Percentiles rank a stretch among this genome's conserved stretches.
Evolutionary conservation across 2,888 invertebrate species (phyloP).

Genomic region (Stictocephala bisonia): DNA sequence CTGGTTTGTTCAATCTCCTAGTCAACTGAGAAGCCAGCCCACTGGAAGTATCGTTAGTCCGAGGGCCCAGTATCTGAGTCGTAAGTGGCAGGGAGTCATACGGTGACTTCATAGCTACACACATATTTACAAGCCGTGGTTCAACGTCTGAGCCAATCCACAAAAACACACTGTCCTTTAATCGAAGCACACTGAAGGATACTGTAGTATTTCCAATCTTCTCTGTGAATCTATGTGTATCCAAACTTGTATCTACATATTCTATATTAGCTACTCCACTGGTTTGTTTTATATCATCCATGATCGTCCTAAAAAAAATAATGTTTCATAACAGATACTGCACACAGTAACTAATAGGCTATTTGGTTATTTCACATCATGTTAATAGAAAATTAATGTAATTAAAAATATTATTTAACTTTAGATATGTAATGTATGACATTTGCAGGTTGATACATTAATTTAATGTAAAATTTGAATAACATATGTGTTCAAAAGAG

Average conservation of each 20-base stretch:
- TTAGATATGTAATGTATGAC: too few relatives aligned
- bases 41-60: slow-evolving; percentile 10
- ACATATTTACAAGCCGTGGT: slow-evolving; percentile 22
- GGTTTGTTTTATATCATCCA: too few relatives aligned
- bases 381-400: too few relatives aligned
- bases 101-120: slow-evolving; percentile 21
- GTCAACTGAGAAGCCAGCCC: slow-evolving; percentile 21
- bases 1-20: slow-evolving; percentile 28
- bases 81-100: slow-evolving; percentile 25
- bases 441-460: too few relatives aligned
- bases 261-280: slow-evolving; percentile 14
- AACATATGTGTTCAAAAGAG: too few relatives aligned
- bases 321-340: too few relatives aligned
- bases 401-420: too few relatives aligned
- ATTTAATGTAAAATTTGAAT: too few relatives aligned
- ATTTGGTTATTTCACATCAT: too few relatives aligned
- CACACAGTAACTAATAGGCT: too few relatives aligned
- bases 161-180: slow-evolving; percentile 30
- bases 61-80: slow-evolving; percentile 14
- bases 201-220: slow-evolving; percentile 16
- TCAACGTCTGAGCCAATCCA: slow-evolving; percentile 27
- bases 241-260: slow-evolving; percentile 11
- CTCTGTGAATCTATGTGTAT: slow-evolving; percentile 26
- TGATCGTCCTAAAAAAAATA: too few relatives aligned
- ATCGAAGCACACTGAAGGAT: slow-evolving; percentile 11